Conservation (phyloP, 2,797 vertebrate species). For the Galago senegalensis region DNA sequence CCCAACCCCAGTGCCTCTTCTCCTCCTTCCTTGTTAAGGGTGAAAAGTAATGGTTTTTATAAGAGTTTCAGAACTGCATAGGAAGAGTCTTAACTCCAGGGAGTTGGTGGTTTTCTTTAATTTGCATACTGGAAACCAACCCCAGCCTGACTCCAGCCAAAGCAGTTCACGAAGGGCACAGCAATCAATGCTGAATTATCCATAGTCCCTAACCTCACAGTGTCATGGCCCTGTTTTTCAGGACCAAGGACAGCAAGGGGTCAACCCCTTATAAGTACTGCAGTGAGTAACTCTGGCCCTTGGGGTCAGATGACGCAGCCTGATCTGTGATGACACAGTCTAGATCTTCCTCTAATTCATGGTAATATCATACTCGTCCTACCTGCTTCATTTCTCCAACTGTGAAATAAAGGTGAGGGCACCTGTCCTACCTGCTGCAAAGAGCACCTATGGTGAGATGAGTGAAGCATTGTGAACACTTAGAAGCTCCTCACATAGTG, state of each 20-base stretch:
- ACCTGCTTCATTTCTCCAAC: neutral
- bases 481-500: rapidly evolving
- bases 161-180: too few species aligned
- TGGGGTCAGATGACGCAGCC: neutral
- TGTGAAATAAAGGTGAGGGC: rapidly evolving
- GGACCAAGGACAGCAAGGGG: neutral
- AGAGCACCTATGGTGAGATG: neutral
- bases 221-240: rapidly evolving
- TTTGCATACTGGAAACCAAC: neutral
- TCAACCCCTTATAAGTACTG: neutral
- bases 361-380: rapidly evolving
- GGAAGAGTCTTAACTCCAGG: neutral
- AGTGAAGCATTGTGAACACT: rapidly evolving
- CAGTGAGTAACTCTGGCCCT: rapidly evolving
- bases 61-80: rapidly evolving
- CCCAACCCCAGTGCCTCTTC: neutral
- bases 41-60: neutral
- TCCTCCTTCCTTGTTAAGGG: neutral
- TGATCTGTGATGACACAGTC: too few species aligned
- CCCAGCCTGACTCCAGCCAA: neutral
- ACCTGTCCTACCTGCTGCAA: too few species aligned
- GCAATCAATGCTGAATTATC: neutral
- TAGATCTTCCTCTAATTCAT: neutral
- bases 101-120: neutral
- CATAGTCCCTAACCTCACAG: rapidly evolving